Evolutionary conservation across 2,797 vertebrate species (phyloP).

Genomic region (Micropoecilia bifurca): DNA sequence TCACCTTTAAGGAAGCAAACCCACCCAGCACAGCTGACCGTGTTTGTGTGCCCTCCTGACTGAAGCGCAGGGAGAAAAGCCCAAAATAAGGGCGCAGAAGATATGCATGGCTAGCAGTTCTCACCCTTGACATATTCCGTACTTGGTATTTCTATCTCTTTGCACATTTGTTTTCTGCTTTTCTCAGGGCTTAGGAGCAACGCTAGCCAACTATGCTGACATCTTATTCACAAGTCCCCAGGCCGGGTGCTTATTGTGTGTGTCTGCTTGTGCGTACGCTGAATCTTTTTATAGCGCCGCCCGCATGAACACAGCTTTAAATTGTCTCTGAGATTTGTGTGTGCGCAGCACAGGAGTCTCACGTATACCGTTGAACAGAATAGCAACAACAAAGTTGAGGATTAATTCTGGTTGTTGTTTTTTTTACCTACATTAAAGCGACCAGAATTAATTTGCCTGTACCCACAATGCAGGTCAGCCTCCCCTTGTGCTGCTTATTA

Average conservation of each 20-base stretch:
- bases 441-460: conserved; percentile 48
- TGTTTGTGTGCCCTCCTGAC: conserved; percentile 30
- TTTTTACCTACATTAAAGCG: conserved; percentile 40
- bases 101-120: conserved; percentile 67
- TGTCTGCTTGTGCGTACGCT: conserved; percentile 12
- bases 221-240: conserved; percentile 64
- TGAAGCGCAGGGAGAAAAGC: conserved; percentile 12
- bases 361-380: neutral
- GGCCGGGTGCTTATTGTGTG: conserved; percentile 35
- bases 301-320: conserved; percentile 24
- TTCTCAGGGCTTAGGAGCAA: conserved; percentile 47
- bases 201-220: conserved; percentile 62
- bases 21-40: conserved; percentile 23
- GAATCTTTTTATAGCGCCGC: conserved; percentile 37
- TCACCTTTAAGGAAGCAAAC: conserved; percentile 59
- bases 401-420: conserved; percentile 33
- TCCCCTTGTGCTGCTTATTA: conserved; percentile 61
- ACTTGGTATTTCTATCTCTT: conserved; percentile 68
- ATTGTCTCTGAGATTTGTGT: conserved; percentile 21
- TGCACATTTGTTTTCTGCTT: conserved; percentile 65
- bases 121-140: conserved; percentile 67
- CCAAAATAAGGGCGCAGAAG: conserved; percentile 6
- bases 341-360: conserved; percentile 16
- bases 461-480: conserved; percentile 40
- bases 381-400: neutral